These are phyloP conservation scores for Mesorhabditis spiculigera DNA, from an alignment of 2,888 invertebrate genomes.

Conservation along the genomic window DNA sequence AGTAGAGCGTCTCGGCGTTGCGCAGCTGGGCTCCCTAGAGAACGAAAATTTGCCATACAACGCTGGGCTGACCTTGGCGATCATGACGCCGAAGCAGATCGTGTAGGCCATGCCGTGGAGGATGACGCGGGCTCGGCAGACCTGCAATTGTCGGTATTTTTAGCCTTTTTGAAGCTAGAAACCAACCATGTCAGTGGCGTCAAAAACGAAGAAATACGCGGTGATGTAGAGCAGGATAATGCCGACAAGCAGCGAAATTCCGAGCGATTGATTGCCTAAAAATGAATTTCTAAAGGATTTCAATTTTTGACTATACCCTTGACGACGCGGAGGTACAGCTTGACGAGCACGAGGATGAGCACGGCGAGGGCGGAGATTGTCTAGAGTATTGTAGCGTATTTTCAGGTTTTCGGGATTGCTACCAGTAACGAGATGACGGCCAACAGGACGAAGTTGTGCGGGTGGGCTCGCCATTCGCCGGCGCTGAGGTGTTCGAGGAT, in stretches of 20 bases:
- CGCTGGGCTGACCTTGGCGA: conserved; percentile 41
- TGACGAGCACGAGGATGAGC: conserved; percentile 36
- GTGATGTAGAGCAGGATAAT: conserved; percentile 50
- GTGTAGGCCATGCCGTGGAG: conserved; percentile 49
- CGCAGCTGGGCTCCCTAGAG: conserved; percentile 46
- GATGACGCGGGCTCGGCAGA: conserved; percentile 39
- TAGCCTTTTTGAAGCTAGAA: background rate
- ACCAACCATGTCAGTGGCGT: conserved; percentile 40
- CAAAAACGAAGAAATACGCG: conserved; percentile 53
- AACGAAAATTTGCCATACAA: conserved; percentile 8
- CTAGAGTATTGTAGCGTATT: background rate
- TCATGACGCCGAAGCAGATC: conserved; percentile 56
- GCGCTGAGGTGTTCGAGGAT: conserved; percentile 36
- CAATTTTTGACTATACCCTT: conserved; percentile 19
- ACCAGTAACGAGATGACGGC: conserved; percentile 38
- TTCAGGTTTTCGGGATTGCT: background rate
- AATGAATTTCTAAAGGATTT: too few relatives aligned
- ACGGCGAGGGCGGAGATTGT: background rate
- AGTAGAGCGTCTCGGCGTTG: conserved; percentile 50
- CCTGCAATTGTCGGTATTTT: conserved; percentile 13
- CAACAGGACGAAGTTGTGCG: conserved; percentile 47
- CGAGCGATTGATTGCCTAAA: conserved; percentile 54
- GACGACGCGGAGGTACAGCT: conserved; percentile 50
- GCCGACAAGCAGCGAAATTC: conserved; percentile 52
- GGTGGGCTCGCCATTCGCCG: conserved; percentile 41